Percentiles rank a stretch among this genome's conserved stretches.
phyloP scores from a whole-genome alignment of 1,140 invertebrate genomes.

The Nasonia longicornis region DNA sequence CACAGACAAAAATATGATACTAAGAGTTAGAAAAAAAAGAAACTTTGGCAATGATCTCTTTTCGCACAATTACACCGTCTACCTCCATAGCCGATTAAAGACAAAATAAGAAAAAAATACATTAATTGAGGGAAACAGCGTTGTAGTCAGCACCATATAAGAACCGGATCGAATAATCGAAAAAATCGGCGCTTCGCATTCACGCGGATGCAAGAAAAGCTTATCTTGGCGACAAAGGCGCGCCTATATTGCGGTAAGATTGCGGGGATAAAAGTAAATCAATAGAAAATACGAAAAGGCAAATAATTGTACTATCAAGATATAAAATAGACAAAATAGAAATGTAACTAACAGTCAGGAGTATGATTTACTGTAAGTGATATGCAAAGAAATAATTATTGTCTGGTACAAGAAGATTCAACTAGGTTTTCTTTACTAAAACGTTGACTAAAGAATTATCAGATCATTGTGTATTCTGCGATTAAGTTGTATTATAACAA shows the following conservation, averaged over 20 bases:
- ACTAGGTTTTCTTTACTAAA: background rate
- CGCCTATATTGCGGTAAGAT: background rate
- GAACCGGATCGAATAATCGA: background rate
- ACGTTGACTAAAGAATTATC: background rate
- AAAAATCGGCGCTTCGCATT: background rate
- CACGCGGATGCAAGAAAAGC: background rate
- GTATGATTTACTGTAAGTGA: background rate
- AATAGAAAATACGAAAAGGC: background rate
- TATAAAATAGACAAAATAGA: background rate
- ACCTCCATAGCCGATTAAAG: conserved; percentile 51
- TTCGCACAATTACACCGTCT: conserved; percentile 48
- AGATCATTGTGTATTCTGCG: background rate
- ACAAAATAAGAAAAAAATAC: background rate
- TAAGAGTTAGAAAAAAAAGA: conserved; percentile 18
- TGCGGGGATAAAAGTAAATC: conserved; percentile 4
- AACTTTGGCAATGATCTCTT: conserved; percentile 29
- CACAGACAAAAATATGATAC: background rate
- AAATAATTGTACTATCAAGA: background rate
- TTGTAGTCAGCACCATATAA: background rate
- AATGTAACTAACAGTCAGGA: background rate
- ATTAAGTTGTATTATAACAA: background rate
- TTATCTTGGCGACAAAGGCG: background rate
- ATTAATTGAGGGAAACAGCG: background rate
- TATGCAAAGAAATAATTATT: conserved; percentile 12
- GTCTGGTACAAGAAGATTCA: background rate